Base-by-base conservation (phyloP, 2,113 vertebrate genomes). In the Mesembrinibis cayennensis region DNA sequence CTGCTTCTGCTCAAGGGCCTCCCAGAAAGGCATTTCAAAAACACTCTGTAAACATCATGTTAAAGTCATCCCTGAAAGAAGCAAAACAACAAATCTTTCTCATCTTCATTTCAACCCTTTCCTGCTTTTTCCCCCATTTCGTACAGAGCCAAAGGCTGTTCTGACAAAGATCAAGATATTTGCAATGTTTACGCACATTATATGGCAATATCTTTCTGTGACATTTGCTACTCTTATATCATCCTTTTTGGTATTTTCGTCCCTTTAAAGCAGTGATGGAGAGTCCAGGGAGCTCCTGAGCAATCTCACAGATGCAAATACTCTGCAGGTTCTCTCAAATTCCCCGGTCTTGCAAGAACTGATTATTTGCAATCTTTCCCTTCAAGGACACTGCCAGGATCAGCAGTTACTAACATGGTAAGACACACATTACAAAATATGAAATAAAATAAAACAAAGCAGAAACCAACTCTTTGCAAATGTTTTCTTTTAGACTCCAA, bases 1-100 rank as follows among this genome's bases (percentile, higher is more conserved):
- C 94, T 89, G 87, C 90, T 96, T 93, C 95, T 96, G 92, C 91
- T 95, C 81, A 87, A 96, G 55, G 88, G 95, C 73, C 87, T 88
- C 91, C 95, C 94, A 93, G 84, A 87, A 76, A 71, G 87, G 78
- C 47, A 81, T 89, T 95, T 93, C 69, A 88, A 81, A 34, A 83
- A n/a, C 88, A 83, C 44, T 72, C 65, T 83, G 18, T 40, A 81
- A 93, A 93, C 19, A 50, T 77, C 92, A 86, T 13, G 17, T 81
- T 79, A 69, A 85, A 94, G 12, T 83, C 83, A 93, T 77, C 71
- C 83, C 82, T 89, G 94, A 82, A 85, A 95, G 90, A 96, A 95
- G 66, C 36, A 77, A 87, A 96, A n/a, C 77, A 77, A 73, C 4
- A 9, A 27, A 53, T 52, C 55, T 77, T 82, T 62, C 67, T 72